Evolutionary conservation across 37 sponge, comb jelly and placozoan genomes (phyloP), one percentile per base, ranked within the genome.

Genomic region (Agelas oroides): DNA sequence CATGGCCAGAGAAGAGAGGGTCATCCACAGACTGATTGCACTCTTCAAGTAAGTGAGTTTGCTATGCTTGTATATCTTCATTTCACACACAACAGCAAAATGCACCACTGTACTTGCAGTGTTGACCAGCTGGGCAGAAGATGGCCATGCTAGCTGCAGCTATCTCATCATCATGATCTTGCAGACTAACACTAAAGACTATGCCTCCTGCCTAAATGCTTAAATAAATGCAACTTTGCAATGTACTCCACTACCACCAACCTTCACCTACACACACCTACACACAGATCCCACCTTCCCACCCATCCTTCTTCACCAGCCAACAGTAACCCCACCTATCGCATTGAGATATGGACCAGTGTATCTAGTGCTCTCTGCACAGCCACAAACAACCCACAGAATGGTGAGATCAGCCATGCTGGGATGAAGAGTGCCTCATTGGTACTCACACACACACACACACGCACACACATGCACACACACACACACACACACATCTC

Each of bases 341-440:
- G 57, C 25, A 38, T 68, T 5, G 55, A 84, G 67, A n/a, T 84
- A 57, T 84, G 75, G 76, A 75, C 38, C 63, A 74, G 84, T 40
- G 72, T 88, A 23, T 41, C 65, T 40, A 88, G 68, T 88, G 83
- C 89, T 34, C 89, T 88, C 41, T 66, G 89, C 53, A 74, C 77
- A 36, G 89, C 89, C n/a, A 71, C 56, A 0, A 88, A 90, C 63
- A 90, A 90, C 70, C 91, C 91, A 58, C 86, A 90, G 53, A 90
- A 90, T 85, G 91, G 91, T 90, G 27, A 34, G 36, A 0, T 27
- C 35, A 16, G 23, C 35, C 2, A 12, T 34, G 8, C 5, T 76
- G 28, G 27, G 25, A 27, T 27, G 62, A n/a, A n/a, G n/a, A n/a
- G n/a, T n/a, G n/a, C n/a, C 18, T 5, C 76, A 3, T 12, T 5